Evolutionary conservation across 2,113 vertebrate species (phyloP).

Genomic region (Oenanthe oenanthe): DNA sequence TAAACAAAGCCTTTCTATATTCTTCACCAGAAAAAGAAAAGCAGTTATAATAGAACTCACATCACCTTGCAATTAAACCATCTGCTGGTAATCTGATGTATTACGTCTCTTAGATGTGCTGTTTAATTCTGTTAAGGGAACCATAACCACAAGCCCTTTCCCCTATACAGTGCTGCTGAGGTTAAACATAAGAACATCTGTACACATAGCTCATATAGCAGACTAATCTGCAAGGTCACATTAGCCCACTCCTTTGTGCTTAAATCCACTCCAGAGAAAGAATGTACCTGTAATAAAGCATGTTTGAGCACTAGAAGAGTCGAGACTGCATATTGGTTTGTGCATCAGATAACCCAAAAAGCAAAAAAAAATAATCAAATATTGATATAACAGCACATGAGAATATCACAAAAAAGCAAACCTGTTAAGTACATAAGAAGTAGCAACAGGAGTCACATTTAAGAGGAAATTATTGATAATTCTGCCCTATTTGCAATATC

Average conservation of each 20-base stretch:
- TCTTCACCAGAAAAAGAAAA: background rate
- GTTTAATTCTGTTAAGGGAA: background rate
- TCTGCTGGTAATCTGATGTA: conserved; percentile 20
- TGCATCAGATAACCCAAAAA: background rate
- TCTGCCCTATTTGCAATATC: background rate
- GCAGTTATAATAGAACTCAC: background rate
- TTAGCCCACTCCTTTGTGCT: background rate
- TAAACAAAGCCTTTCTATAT: background rate
- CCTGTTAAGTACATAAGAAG: background rate
- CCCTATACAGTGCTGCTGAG: background rate
- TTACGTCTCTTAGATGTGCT: background rate
- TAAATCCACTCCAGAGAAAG: background rate
- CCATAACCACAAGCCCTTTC: background rate
- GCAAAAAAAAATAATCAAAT: background rate
- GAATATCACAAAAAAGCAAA: background rate
- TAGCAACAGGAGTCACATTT: background rate
- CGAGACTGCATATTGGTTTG: background rate
- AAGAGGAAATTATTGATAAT: background rate
- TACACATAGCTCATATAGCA: background rate
- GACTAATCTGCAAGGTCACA: background rate
- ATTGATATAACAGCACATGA: background rate
- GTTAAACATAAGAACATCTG: background rate
- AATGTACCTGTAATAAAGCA: background rate
- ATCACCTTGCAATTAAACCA: conserved; percentile 11
- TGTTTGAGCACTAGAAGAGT: background rate